These are phyloP conservation scores for Artemia franciscana DNA, from an alignment of 1,140 invertebrate species.

Conservation along the genomic window DNA sequence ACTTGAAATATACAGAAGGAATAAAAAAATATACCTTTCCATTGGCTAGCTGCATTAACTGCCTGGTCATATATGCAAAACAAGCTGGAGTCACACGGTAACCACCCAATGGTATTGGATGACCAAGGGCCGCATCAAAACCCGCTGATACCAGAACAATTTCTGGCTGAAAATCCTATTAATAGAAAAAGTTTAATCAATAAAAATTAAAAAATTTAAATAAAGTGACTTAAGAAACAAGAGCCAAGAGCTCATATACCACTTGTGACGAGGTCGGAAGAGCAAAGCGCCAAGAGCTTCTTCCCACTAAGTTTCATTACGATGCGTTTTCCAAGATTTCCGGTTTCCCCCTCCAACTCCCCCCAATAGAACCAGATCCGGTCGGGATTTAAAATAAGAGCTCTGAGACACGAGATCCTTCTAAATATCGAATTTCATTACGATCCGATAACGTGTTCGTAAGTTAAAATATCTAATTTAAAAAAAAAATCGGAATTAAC, in stretches of 20 bases:
- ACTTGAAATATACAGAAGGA: too few relatives aligned
- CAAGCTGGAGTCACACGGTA: slow-evolving; percentile 78
- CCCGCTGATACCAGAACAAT: slow-evolving; percentile 88
- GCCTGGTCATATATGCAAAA: slow-evolving; percentile 89
- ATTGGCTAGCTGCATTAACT: slow-evolving; percentile 66
- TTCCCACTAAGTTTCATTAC: too few relatives aligned
- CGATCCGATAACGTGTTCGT: too few relatives aligned
- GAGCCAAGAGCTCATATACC: too few relatives aligned
- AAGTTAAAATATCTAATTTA: neutral
- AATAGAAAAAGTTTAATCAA: neutral
- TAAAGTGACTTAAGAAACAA: neutral
- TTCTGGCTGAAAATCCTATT: slow-evolving; percentile 69
- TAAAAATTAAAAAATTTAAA: neutral
- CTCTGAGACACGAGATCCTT: too few relatives aligned
- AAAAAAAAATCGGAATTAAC: neutral
- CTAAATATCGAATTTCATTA: too few relatives aligned
- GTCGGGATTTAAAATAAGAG: too few relatives aligned
- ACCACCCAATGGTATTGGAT: slow-evolving; percentile 78
- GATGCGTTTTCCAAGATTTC: too few relatives aligned
- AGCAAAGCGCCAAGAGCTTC: too few relatives aligned
- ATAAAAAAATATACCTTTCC: slow-evolving; percentile 65
- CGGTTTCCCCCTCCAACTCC: too few relatives aligned
- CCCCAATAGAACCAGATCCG: too few relatives aligned
- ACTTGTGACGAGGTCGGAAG: too few relatives aligned
- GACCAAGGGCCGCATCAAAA: slow-evolving; percentile 85